These are phyloP conservation scores for Mythimna impura DNA, from an alignment of 2,888 invertebrate genomes.

Conservation along the genomic window DNA sequence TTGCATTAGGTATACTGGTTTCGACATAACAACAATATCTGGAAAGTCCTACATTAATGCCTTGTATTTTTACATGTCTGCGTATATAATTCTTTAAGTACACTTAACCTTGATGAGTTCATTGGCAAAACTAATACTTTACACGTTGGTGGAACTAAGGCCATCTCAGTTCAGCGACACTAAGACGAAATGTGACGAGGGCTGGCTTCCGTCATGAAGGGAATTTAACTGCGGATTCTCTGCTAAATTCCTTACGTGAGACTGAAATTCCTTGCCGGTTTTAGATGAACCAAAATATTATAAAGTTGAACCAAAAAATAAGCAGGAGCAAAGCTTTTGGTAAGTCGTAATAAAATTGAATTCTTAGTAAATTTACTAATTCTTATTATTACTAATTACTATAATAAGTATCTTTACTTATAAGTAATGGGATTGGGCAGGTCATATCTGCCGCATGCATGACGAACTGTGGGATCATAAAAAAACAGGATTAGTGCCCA, in stretches of 20 bases:
- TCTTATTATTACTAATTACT: too few species aligned
- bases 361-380: too few species aligned
- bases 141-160: slow-evolving; percentile 48
- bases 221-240: slow-evolving; percentile 38
- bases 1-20: slow-evolving; percentile 16
- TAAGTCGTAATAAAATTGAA: too few species aligned
- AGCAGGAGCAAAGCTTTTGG: too few species aligned
- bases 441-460: too few species aligned
- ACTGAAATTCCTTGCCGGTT: slow-evolving; percentile 31
- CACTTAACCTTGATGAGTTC: slow-evolving; percentile 70
- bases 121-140: slow-evolving; percentile 76
- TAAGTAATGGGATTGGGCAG: too few species aligned
- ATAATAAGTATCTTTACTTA: too few species aligned
- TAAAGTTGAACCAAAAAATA: not conserved
- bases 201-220: slow-evolving; percentile 37
- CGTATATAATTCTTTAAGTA: slow-evolving; percentile 64
- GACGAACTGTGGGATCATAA: too few species aligned
- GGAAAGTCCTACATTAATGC: slow-evolving; percentile 45
- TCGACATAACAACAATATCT: slow-evolving; percentile 23
- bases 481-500: too few species aligned
- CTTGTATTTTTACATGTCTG: slow-evolving; percentile 38
- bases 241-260: slow-evolving; percentile 20
- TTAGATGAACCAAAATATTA: slow-evolving; percentile 19
- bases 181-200: slow-evolving; percentile 57
- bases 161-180: slow-evolving; percentile 67